Percentiles rank a stretch among this genome's conserved stretches.
Conservation (phyloP, 1,140 invertebrate genomes). For the Monomorium pharaonis region DNA sequence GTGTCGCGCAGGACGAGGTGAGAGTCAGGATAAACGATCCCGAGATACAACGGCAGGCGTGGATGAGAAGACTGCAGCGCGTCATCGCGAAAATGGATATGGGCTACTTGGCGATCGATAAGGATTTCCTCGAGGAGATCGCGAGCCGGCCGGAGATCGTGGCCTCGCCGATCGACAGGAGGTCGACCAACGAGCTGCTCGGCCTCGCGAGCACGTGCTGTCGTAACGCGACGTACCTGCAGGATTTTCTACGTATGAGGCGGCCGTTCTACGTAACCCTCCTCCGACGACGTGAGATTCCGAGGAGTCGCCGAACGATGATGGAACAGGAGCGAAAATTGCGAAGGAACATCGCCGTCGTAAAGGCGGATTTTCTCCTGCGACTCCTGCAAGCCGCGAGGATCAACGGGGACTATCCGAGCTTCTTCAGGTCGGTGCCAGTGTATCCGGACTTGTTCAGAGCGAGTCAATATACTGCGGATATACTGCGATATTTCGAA, state of each 20-base stretch:
- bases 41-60: slow-evolving; percentile 27
- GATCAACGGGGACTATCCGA: slow-evolving; percentile 68
- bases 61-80: slow-evolving; percentile 53
- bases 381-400: slow-evolving; percentile 66
- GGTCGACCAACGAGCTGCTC: slow-evolving; percentile 43
- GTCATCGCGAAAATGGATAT: slow-evolving; percentile 68
- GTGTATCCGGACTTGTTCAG: not conserved
- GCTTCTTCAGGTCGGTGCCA: slow-evolving; percentile 71
- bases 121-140: slow-evolving; percentile 70
- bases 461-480: not conserved
- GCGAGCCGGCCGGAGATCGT: slow-evolving; percentile 43
- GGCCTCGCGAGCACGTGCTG: slow-evolving; percentile 20
- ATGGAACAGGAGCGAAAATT: slow-evolving; percentile 60
- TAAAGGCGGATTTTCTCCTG: slow-evolving; percentile 72
- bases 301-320: slow-evolving; percentile 35
- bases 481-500: slow-evolving; percentile 1
- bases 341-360: slow-evolving; percentile 59
- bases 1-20: slow-evolving; percentile 73
- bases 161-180: slow-evolving; percentile 64
- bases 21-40: slow-evolving; percentile 76
- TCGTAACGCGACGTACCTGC: slow-evolving; percentile 27
- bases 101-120: slow-evolving; percentile 67
- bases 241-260: slow-evolving; percentile 70
- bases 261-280: slow-evolving; percentile 72
- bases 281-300: slow-evolving; percentile 14